A percentile compares a stretch with the other conserved stretches of the same genome.
Conservation (phyloP, 2,113 vertebrate genomes). For the Ctenodactylus gundi region DNA sequence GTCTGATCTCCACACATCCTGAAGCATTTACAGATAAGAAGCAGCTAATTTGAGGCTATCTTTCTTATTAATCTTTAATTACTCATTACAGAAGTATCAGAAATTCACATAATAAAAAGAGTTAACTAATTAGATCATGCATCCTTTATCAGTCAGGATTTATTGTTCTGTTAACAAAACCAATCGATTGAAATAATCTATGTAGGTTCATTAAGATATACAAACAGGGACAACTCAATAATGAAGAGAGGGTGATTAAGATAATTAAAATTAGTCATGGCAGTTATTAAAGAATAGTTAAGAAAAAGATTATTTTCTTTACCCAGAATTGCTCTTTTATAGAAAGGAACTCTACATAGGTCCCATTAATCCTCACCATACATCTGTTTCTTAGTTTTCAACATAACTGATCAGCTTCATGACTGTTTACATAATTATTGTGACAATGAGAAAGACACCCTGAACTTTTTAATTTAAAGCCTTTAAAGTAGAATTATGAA, state of each 20-base stretch:
- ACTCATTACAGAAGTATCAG: conserved; percentile 70
- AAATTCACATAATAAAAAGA: conserved; percentile 62
- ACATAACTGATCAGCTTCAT: neutral
- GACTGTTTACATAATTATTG: conserved; percentile 39
- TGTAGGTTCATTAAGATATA: conserved; percentile 77
- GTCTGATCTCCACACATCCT: conserved; percentile 34
- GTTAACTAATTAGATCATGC: conserved; percentile 67
- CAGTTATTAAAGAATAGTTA: conserved; percentile 41
- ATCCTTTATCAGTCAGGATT: conserved; percentile 72
- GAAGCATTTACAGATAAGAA: conserved; percentile 67
- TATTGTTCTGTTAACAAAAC: conserved; percentile 75
- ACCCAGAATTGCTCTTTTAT: neutral
- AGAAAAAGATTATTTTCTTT: conserved; percentile 28
- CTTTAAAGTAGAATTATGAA: conserved; percentile 18
- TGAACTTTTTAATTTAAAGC: conserved; percentile 18
- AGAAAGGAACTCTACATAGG: neutral
- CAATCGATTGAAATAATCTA: conserved; percentile 70
- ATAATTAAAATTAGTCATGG: conserved; percentile 67
- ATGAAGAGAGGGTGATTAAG: conserved; percentile 66
- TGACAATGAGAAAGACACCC: neutral
- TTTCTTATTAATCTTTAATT: conserved; percentile 80
- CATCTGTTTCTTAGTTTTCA: conserved; percentile 33
- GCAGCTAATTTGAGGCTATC: conserved; percentile 71
- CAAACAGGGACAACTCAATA: conserved; percentile 62
- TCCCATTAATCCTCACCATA: neutral